Base-by-base conservation (phyloP, 1,140 invertebrate genomes). In the Vanessa tameamea region DNA sequence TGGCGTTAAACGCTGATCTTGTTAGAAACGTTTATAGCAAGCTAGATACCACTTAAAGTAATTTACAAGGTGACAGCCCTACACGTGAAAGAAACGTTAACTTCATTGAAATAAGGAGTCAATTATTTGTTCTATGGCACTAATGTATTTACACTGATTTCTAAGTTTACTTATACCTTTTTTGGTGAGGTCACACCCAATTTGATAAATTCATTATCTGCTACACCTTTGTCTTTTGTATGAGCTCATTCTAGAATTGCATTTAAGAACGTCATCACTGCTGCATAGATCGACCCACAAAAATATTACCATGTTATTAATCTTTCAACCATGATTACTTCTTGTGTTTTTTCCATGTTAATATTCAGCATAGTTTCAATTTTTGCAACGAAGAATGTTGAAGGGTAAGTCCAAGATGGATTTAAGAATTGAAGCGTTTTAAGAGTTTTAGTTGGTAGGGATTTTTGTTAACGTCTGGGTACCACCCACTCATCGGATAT, bases 61-160 rank as follows among this genome's bases (percentile, higher is more conserved):
- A 16, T 3, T 37, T 15, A 23, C 16, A 8, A 23, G 9, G 9
- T 14, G 31, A 31, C 73, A 75, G 47, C 67, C 67, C 73, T 71
- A 48, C 0, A 37, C 12, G n/a, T 20, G 20, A 65, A 64, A 61
- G 69, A 69, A 70, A 31, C 64, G 65, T 70, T 75, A 59, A 70
- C 68, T 78, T 80, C 64, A 78, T 78, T 76, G 71, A 69, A 73
- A 63, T 74, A 69, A 61, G 57, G 47, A 71, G 77, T 73, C 69
- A 69, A 78, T 71, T 78, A 78, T 78, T 78, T 78, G 67, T 63
- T 76, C 68, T 78, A 70, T 65, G 67, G 69, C 73, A 70, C 78
- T 80, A 79, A 80, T 87, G 82, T 89, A 78, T 88, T 83, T 82
- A 85, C 84, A 86, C 82, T 84, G 88, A 87, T 89, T 87, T 85